Percentiles rank a stretch among this genome's conserved stretches.
phyloP scores from a whole-genome alignment of 2,888 invertebrate genomes.

The Dryocosmus kuriphilus region DNA sequence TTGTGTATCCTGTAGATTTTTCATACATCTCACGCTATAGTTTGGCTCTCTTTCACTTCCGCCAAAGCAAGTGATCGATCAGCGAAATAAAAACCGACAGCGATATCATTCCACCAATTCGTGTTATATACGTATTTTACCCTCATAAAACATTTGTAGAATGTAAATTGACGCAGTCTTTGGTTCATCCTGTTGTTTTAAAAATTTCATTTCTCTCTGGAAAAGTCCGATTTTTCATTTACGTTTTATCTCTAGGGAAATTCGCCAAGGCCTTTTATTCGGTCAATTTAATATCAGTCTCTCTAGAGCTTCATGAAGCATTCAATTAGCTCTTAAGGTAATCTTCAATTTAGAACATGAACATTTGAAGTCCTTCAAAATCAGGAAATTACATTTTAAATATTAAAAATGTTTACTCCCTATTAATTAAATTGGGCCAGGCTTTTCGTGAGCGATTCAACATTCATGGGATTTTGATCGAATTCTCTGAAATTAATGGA shows the following conservation, averaged over 20 bases:
- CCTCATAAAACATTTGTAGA: conserved; percentile 14
- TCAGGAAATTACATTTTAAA: neutral
- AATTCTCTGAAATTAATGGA: conserved; percentile 2
- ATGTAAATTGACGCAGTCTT: conserved; percentile 16
- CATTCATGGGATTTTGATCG: neutral
- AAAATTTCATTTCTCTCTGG: conserved; percentile 12
- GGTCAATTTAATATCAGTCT: neutral
- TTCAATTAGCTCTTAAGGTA: neutral
- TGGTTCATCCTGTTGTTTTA: neutral
- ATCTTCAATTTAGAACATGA: neutral
- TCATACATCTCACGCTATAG: neutral
- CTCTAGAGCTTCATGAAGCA: neutral
- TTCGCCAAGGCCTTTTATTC: conserved; percentile 12
- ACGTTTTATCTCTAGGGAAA: conserved; percentile 17
- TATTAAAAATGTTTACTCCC: neutral
- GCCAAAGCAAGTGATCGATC: conserved; percentile 16
- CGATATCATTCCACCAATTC: neutral
- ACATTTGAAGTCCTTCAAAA: neutral
- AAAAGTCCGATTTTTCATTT: conserved; percentile 22
- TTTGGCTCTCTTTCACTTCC: neutral
- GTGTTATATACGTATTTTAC: conserved; percentile 5
- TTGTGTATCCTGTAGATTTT: neutral
- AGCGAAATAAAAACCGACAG: conserved; percentile 6
- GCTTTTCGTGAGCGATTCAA: neutral
- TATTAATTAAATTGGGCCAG: neutral